Conservation (phyloP, 2,113 vertebrate species). For the Gasterosteus aculeatus region DNA sequence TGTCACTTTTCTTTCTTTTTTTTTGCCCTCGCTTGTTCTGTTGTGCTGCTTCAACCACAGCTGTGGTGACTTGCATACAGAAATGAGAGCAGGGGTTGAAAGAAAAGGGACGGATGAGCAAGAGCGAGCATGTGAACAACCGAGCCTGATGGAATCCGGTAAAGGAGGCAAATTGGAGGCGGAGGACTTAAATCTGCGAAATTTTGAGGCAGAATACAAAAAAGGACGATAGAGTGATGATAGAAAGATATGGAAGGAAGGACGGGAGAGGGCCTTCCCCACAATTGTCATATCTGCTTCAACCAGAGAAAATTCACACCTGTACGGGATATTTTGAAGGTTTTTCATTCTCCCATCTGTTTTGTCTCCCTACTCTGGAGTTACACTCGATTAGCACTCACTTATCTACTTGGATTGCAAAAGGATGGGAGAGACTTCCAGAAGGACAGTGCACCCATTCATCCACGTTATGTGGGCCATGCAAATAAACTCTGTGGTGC, state of each 20-base stretch:
- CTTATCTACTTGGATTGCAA: conserved; percentile 54
- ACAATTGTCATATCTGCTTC: conserved; percentile 44
- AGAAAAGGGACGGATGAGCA: conserved; percentile 26
- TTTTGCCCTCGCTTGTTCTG: conserved; percentile 26
- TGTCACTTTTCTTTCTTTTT: conserved; percentile 21
- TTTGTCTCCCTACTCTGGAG: conserved; percentile 42
- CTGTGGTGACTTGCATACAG: conserved; percentile 43
- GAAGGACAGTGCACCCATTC: conserved; percentile 60
- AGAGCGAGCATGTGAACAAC: conserved; percentile 17
- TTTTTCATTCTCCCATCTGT: conserved; percentile 47
- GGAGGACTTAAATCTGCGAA: conserved; percentile 23
- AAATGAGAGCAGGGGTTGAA: conserved; percentile 17
- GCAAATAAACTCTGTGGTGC: conserved; percentile 36
- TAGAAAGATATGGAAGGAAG: conserved; percentile 3
- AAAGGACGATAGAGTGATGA: conserved; percentile 11
- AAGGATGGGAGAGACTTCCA: conserved; percentile 38
- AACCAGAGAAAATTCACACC: conserved; percentile 15
- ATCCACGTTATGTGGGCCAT: conserved; percentile 50
- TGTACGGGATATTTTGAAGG: conserved; percentile 43
- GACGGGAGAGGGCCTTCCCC: conserved; percentile 2
- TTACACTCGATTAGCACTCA: conserved; percentile 67
- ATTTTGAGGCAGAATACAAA: conserved; percentile 6
- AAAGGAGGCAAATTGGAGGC: conserved; percentile 10
- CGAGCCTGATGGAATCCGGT: conserved; percentile 13
- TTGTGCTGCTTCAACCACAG: conserved; percentile 41